Percentiles rank a stretch among this genome's conserved stretches.
These are phyloP conservation scores for Hypomecis punctinalis DNA, from an alignment of 2,888 invertebrate species.

Conservation along the genomic window DNA sequence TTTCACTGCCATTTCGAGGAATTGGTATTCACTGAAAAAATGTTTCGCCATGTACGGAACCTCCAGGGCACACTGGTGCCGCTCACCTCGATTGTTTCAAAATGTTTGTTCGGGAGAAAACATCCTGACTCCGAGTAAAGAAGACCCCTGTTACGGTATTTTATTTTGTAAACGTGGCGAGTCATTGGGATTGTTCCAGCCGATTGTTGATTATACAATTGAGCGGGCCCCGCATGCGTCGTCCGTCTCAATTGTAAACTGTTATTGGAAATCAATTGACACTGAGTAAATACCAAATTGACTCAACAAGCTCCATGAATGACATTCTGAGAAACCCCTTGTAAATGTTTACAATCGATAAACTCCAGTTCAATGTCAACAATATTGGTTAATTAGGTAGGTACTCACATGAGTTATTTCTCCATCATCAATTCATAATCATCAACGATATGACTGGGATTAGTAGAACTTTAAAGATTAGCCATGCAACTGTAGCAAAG, in stretches of 20 bases:
- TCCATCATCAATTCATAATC: too few species aligned
- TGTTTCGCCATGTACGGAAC: too few species aligned
- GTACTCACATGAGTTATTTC: too few species aligned
- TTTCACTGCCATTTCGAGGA: too few species aligned
- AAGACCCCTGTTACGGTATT: conserved; percentile 63
- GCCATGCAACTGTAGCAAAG: too few species aligned
- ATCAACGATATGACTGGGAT: too few species aligned
- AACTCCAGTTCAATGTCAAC: not conserved
- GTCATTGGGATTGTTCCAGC: conserved; percentile 64
- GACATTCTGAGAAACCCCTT: conserved; percentile 44
- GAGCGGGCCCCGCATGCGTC: conserved; percentile 77
- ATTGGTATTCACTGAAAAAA: too few species aligned
- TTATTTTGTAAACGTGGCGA: conserved; percentile 61
- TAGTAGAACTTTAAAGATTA: too few species aligned
- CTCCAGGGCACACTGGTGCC: too few species aligned
- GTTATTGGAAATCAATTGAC: conserved; percentile 84
- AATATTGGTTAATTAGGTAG: not conserved
- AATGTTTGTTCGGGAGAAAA: conserved; percentile 50
- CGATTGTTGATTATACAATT: conserved; percentile 78
- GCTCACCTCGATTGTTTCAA: not conserved
- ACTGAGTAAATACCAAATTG: conserved; percentile 57
- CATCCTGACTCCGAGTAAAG: conserved; percentile 52
- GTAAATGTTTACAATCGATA: not conserved
- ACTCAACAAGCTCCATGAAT: conserved; percentile 65
- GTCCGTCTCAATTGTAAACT: conserved; percentile 77